These are phyloP conservation scores for Bombus soroeensis DNA, from an alignment of 1,140 invertebrate species.

Conservation along the genomic window DNA sequence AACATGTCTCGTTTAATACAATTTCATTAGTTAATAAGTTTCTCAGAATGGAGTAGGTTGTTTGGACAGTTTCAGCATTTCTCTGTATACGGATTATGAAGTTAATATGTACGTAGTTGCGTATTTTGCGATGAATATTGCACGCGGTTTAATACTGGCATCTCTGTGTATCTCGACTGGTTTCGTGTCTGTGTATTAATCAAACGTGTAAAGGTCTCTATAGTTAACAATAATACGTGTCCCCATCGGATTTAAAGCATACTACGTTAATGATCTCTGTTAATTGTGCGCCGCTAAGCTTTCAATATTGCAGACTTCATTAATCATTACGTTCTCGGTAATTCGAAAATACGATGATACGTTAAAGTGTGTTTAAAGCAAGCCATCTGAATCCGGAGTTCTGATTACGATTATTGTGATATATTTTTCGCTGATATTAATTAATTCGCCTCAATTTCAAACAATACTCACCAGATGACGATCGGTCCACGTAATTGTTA, in stretches of 20 bases:
- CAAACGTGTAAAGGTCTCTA: not conserved
- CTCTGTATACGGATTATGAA: not conserved
- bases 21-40: not conserved
- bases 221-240: constrained; percentile 20
- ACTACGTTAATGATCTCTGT: constrained; percentile 38
- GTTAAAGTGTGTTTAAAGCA: not conserved
- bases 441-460: not conserved
- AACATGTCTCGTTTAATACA: not conserved
- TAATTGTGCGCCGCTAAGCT: constrained; percentile 15
- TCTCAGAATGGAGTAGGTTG: not conserved
- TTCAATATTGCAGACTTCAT: constrained; percentile 21
- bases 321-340: constrained; percentile 4
- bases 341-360: not conserved
- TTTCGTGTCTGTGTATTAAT: constrained; percentile 24
- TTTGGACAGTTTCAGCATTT: not conserved
- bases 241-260: not conserved
- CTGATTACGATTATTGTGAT: not conserved
- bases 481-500: constrained; percentile 12
- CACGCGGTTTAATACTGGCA: constrained; percentile 2
- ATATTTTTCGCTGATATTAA: not conserved
- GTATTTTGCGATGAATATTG: constrained; percentile 14
- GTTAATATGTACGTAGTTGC: not conserved
- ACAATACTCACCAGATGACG: not conserved
- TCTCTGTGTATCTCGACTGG: not conserved
- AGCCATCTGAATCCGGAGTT: no score